Base-by-base conservation (phyloP, 2,113 vertebrate genomes). In the Illadopsis cleaveri region DNA sequence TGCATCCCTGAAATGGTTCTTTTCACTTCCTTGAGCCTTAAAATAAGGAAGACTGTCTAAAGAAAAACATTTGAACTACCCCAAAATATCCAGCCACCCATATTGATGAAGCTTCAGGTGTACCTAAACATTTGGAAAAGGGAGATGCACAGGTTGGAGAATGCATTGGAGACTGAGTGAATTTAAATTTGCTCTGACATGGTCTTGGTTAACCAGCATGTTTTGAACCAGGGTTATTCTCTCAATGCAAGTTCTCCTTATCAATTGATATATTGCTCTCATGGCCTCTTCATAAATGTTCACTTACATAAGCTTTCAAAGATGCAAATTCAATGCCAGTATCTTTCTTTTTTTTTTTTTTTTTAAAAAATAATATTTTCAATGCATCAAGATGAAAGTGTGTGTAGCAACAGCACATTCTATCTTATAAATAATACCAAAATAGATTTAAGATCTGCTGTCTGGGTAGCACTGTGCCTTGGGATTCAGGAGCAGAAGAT, bases 241-340 rank as follows among this genome's bases (percentile, higher is more conserved):
- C 15, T 60, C 11, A 47, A 9, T 77, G 53, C 27, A 87, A 40
- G 11, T 60, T 83, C 81, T 77, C 15, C 19, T 71, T 72, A 47
- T 57, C 70, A 92, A 58, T 44, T 86, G 64, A 24, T 50, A 27
- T 10, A 15, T 78, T 76, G 20, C 61, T 91, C 18, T 76, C 16
- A 10, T 81, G 48, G 15, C 31, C 12, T 65, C 45, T 73, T 70
- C 15, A 14, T 64, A 60, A 82, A 45, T 45, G 48, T 48, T 76
- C 20, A 62, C 86, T 94, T 91, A 37, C 40, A 25, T 88, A 78
- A 83, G 12, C 65, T 79, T 82, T 62, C 58, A 80, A 82, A 91
- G 88, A 79, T 40, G 44, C 37, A 68, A 61, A 53, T 82, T 60
- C 25, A 62, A 17, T 53, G 57, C 38, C 30, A 45, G 10, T 21